Percentiles rank a stretch among this genome's conserved stretches.
phyloP scores from a whole-genome alignment of 2,888 invertebrate species.

The Sphinx pinastri region DNA sequence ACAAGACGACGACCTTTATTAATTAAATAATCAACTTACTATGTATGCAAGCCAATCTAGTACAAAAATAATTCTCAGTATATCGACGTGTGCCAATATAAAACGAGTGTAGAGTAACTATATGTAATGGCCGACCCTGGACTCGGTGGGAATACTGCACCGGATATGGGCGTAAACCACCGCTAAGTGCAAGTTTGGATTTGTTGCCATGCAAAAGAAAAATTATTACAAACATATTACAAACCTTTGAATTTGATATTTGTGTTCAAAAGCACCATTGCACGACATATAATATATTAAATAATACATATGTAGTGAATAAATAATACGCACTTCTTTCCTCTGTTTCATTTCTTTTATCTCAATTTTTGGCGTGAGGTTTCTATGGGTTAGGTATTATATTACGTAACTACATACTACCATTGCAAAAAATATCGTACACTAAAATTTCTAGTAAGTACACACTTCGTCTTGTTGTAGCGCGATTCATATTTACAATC shows the following conservation, averaged over 20 bases:
- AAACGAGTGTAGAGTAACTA: slow-evolving; percentile 1
- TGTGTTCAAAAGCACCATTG: too few species aligned
- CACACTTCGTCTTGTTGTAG: not conserved
- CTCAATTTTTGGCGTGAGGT: too few species aligned
- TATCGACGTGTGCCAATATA: slow-evolving; percentile 5
- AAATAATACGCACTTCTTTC: too few species aligned
- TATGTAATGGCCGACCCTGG: slow-evolving; percentile 39
- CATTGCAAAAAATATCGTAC: too few species aligned
- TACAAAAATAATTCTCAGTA: not conserved
- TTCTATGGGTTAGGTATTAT: too few species aligned
- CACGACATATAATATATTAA: too few species aligned
- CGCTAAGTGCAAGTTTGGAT: not conserved
- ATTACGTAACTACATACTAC: too few species aligned
- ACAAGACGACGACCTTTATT: slow-evolving; percentile 15
- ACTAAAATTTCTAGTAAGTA: too few species aligned
- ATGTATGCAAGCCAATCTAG: not conserved
- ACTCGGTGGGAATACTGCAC: slow-evolving; percentile 31
- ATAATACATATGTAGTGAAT: too few species aligned
- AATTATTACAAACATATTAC: not conserved
- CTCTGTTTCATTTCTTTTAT: too few species aligned
- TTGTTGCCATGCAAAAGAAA: not conserved
- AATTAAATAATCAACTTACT: not conserved
- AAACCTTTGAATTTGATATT: too few species aligned
- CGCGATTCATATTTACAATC: not conserved
- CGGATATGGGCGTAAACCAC: slow-evolving; percentile 35